Percentiles rank a stretch among this genome's conserved stretches.
These are phyloP conservation scores for Dichetophora obliterata DNA, from an alignment of 2,888 invertebrate genomes.

Conservation along the genomic window DNA sequence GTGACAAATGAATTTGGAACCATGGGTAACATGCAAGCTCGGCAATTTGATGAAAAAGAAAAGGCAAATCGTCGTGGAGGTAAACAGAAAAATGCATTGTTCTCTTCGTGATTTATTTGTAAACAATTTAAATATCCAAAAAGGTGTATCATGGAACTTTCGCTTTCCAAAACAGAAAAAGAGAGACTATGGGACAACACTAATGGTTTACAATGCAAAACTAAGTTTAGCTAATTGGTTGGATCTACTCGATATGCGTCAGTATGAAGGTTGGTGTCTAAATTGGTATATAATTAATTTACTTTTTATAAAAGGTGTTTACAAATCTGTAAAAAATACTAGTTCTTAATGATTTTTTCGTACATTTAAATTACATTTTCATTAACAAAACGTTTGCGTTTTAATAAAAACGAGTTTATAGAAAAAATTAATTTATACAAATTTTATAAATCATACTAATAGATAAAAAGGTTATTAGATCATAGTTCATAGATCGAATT, in stretches of 20 bases:
- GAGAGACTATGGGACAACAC: slow-evolving; percentile 59
- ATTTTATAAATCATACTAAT: too few relatives aligned
- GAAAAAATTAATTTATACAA: too few relatives aligned
- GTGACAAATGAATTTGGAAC: too few relatives aligned
- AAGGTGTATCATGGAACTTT: slow-evolving; percentile 71
- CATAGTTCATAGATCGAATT: too few relatives aligned
- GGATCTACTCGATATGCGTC: slow-evolving; percentile 73
- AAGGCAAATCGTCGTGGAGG: slow-evolving; percentile 58
- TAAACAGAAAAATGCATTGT: slow-evolving; percentile 47
- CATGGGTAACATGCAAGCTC: slow-evolving; percentile 62
- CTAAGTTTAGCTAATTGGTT: slow-evolving; percentile 75
- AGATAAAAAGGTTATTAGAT: too few relatives aligned
- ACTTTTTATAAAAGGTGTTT: too few relatives aligned
- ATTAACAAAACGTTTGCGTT: too few relatives aligned
- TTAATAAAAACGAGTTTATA: too few relatives aligned
- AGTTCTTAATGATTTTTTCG: too few relatives aligned
- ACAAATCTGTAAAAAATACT: too few relatives aligned
- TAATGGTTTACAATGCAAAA: slow-evolving; percentile 69
- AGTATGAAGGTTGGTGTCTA: slow-evolving; percentile 70
- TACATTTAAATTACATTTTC: too few relatives aligned
- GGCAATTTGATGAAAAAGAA: slow-evolving; percentile 53
- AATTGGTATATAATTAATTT: too few relatives aligned
- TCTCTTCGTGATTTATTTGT: not conserved
- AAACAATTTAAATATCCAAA: not conserved
- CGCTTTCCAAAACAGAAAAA: slow-evolving; percentile 67